These are phyloP conservation scores for Festucalex cinctus DNA, from an alignment of 2,113 vertebrate genomes.

Conservation along the genomic window DNA sequence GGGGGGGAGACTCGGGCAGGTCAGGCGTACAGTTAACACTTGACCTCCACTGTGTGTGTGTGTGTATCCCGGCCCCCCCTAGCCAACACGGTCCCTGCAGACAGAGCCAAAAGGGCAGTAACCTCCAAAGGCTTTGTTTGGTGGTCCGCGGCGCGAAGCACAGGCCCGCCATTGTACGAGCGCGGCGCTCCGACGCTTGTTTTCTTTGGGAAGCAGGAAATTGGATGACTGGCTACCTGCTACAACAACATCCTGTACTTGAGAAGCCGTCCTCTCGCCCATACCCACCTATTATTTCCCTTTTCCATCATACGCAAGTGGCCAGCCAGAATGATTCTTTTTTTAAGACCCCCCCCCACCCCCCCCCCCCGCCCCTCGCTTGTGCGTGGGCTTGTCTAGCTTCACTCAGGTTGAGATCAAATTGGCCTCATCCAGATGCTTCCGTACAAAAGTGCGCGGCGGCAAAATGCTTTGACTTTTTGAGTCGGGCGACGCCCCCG, in stretches of 20 bases:
- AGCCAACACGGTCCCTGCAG: conserved; percentile 48
- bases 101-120: conserved; percentile 71
- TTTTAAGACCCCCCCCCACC: conserved; percentile 19
- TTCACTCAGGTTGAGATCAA: conserved; percentile 73
- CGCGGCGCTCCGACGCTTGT: conserved; percentile 67
- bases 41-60: conserved; percentile 50
- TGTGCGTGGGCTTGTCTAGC: conserved; percentile 61
- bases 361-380: conserved; percentile 10
- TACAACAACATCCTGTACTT: conserved; percentile 84
- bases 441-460: conserved; percentile 66
- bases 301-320: conserved; percentile 73
- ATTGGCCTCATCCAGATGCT: conserved; percentile 76
- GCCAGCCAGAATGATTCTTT: conserved; percentile 55
- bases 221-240: conserved; percentile 83
- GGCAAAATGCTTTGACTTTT: conserved; percentile 54
- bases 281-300: conserved; percentile 81
- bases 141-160: conserved; percentile 59
- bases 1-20: conserved; percentile 42
- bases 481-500: conserved; percentile 55
- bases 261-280: conserved; percentile 78
- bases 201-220: conserved; percentile 84
- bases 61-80: conserved; percentile 17
- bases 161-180: conserved; percentile 75
- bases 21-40: conserved; percentile 73
- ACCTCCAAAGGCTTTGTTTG: conserved; percentile 78